These are phyloP conservation scores for Morinoia aosen DNA, from an alignment of 2,888 invertebrate genomes.

Conservation along the genomic window DNA sequence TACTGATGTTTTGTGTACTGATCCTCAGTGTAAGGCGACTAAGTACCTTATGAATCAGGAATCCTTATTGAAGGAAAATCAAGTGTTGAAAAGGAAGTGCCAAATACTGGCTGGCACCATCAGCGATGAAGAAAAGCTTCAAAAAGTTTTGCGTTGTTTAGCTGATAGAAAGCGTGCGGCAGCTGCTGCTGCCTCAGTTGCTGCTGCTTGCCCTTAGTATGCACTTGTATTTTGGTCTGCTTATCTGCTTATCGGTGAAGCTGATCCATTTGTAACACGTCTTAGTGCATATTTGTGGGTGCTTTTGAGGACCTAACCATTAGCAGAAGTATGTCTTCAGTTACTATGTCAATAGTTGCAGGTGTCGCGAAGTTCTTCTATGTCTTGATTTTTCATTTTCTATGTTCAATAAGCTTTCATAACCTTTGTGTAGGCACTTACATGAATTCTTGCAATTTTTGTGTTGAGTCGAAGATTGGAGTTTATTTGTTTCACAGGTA, in stretches of 20 bases:
- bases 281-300: no score
- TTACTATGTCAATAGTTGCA: not conserved
- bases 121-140: slow-evolving; percentile 14
- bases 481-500: no score
- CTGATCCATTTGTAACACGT: no score
- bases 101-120: not conserved
- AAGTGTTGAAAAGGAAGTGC: not conserved
- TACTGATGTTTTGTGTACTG: not conserved
- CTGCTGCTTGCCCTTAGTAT: not conserved
- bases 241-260: no score
- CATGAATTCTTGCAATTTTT: no score
- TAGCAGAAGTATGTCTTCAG: not conserved
- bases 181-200: not conserved
- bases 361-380: not conserved
- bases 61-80: not conserved
- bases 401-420: no score
- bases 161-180: not conserved
- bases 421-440: no score
- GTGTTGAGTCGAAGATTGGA: no score
- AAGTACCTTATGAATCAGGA: not conserved
- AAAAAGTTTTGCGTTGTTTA: slow-evolving; percentile 6
- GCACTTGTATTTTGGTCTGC: not conserved
- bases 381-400: no score
- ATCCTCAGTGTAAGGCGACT: not conserved
- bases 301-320: not conserved